These are phyloP conservation scores for Iselma pallidipennis DNA, from an alignment of 2,888 invertebrate genomes.

Conservation along the genomic window DNA sequence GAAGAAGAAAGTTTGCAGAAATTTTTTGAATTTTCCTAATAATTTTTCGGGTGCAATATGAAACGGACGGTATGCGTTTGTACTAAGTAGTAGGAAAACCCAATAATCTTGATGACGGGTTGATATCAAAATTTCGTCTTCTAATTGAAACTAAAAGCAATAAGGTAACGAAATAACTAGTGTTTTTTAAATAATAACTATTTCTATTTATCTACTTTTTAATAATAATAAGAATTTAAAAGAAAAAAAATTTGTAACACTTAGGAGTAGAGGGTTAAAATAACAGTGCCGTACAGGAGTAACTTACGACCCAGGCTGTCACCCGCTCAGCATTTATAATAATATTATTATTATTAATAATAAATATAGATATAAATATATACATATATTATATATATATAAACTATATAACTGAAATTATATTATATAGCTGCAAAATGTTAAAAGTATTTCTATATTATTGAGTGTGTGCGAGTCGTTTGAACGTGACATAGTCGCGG, in stretches of 20 bases:
- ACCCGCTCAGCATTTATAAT: constrained; percentile 56
- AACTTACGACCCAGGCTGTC: constrained; percentile 56
- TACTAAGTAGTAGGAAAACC: too few species aligned
- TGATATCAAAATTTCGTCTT: constrained; percentile 54
- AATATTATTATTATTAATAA: constrained; percentile 41
- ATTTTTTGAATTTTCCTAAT: background rate
- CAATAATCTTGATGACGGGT: background rate
- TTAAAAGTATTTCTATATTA: constrained; percentile 54
- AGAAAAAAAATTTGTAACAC: constrained; percentile 26
- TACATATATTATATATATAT: constrained; percentile 40
- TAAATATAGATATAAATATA: constrained; percentile 42
- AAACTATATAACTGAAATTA: constrained; percentile 38
- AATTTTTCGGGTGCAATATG: too few species aligned
- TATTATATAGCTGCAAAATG: constrained; percentile 52
- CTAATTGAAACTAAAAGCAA: constrained; percentile 58
- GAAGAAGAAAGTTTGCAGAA: background rate
- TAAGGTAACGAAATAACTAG: constrained; percentile 56
- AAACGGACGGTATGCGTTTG: too few species aligned
- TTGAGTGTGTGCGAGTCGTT: constrained; percentile 49
- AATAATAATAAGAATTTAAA: constrained; percentile 30
- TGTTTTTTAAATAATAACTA: constrained; percentile 41
- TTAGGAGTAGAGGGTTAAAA: constrained; percentile 39
- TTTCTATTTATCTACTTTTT: constrained; percentile 52
- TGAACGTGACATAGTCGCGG: constrained; percentile 47
- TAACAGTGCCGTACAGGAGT: constrained; percentile 45